A percentile compares a stretch with the other conserved stretches of the same genome.
Evolutionary conservation across 2,888 invertebrate species (phyloP).

Genomic region (Tubulanus polymorphus): DNA sequence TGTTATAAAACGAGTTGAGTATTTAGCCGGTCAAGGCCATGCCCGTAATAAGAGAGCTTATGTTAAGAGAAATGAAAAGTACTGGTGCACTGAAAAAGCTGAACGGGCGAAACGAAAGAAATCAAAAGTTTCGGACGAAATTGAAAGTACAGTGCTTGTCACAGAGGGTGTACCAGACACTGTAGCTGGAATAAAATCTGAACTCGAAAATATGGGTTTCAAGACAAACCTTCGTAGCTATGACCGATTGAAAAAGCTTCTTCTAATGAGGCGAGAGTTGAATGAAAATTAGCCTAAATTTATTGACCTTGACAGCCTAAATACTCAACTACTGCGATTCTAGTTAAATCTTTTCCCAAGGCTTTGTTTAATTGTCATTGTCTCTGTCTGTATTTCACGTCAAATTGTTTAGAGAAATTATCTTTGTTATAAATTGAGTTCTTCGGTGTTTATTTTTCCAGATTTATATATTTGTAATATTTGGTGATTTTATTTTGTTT

Average conservation of each 20-base stretch:
- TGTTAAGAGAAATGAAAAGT: not conserved
- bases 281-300: too few species aligned
- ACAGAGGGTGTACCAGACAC: not conserved
- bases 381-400: too few species aligned
- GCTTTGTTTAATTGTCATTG: too few species aligned
- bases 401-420: too few species aligned
- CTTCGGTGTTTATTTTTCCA: too few species aligned
- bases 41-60: not conserved
- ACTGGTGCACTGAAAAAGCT: not conserved
- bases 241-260: not conserved
- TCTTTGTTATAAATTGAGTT: too few species aligned
- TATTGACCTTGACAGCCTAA: too few species aligned
- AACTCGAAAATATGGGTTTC: not conserved
- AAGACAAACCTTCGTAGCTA: not conserved
- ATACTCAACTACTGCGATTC: too few species aligned
- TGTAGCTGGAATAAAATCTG: not conserved
- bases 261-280: not conserved
- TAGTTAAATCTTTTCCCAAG: too few species aligned
- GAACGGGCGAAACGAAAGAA: not conserved
- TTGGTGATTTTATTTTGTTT: too few species aligned
- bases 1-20: not conserved
- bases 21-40: not conserved
- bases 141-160: not conserved
- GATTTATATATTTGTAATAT: too few species aligned
- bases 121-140: not conserved